Percentiles rank a stretch among this genome's conserved stretches.
phyloP scores from a whole-genome alignment of 2,888 invertebrate species.

The Timandra comae region DNA sequence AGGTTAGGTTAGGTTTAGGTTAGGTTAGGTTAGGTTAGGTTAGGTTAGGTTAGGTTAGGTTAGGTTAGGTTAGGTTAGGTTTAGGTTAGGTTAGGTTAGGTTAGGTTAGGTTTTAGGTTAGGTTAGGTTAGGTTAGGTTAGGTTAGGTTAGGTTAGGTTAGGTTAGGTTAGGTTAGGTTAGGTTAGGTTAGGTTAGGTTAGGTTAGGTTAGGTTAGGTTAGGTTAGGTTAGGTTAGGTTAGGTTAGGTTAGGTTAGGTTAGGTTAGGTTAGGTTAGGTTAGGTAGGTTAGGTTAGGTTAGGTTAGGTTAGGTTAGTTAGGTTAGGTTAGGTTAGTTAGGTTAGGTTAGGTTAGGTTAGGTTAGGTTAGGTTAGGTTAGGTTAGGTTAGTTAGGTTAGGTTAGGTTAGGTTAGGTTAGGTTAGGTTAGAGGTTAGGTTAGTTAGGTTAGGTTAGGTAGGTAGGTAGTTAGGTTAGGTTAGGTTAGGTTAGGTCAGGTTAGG shows the following conservation, averaged over 20 bases:
- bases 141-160: conserved; percentile 23
- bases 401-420: conserved; percentile 5
- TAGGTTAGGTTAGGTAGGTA: conserved; percentile 5
- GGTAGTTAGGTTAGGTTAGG: conserved; percentile 6
- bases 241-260: conserved; percentile 14
- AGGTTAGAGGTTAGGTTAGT: too few relatives aligned
- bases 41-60: conserved; percentile 19
- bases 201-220: conserved; percentile 21
- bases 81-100: too few relatives aligned
- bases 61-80: too few relatives aligned
- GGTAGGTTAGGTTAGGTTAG: too few relatives aligned
- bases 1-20: too few relatives aligned
- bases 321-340: conserved; percentile 9
- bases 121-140: conserved; percentile 20
- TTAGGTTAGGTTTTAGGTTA: too few relatives aligned
- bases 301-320: conserved; percentile 10
- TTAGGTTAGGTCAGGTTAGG: conserved; percentile 2
- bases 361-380: conserved; percentile 9
- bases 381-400: conserved; percentile 5
- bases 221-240: conserved; percentile 21
- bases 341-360: conserved; percentile 6
- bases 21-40: conserved; percentile 19
- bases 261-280: conserved; percentile 10
- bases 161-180: conserved; percentile 22
- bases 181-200: conserved; percentile 18